Conservation (phyloP, 2,888 invertebrate genomes). For the Dioctria linearis region DNA sequence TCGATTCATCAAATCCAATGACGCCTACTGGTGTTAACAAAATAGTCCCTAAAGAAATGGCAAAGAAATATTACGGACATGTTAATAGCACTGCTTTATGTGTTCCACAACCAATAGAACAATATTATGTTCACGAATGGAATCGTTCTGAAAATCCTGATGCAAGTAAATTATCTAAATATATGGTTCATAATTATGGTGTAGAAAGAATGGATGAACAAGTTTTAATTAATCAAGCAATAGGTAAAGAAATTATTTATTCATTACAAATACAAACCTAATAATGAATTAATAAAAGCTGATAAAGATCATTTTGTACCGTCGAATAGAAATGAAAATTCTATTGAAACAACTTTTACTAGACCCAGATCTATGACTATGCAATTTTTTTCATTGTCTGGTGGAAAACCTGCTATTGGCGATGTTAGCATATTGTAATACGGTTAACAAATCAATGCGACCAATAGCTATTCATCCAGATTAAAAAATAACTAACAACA, state of each 20-base stretch:
- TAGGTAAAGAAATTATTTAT: slow-evolving; percentile 7
- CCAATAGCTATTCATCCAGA: too few relatives aligned
- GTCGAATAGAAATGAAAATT: not conserved
- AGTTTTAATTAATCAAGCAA: slow-evolving; percentile 49
- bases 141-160: slow-evolving; percentile 2
- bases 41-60: too few relatives aligned
- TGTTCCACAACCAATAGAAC: not conserved
- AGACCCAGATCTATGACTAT: not conserved
- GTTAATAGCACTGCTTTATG: slow-evolving; percentile 41
- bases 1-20: too few relatives aligned
- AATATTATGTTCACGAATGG: not conserved
- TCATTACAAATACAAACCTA: slow-evolving; percentile 20
- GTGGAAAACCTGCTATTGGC: not conserved
- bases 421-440: too few relatives aligned
- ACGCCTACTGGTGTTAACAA: too few relatives aligned
- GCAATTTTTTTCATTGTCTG: not conserved
- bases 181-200: slow-evolving; percentile 49
- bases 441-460: too few relatives aligned
- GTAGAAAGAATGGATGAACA: slow-evolving; percentile 51
- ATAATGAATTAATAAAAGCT: slow-evolving; percentile 38
- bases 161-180: slow-evolving; percentile 16
- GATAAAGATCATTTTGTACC: slow-evolving; percentile 47
- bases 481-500: too few relatives aligned
- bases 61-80: too few relatives aligned
- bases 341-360: not conserved